A percentile compares a stretch with the other conserved stretches of the same genome.
Conservation (phyloP, 1,140 invertebrate species). For the Telenomus remus region DNA sequence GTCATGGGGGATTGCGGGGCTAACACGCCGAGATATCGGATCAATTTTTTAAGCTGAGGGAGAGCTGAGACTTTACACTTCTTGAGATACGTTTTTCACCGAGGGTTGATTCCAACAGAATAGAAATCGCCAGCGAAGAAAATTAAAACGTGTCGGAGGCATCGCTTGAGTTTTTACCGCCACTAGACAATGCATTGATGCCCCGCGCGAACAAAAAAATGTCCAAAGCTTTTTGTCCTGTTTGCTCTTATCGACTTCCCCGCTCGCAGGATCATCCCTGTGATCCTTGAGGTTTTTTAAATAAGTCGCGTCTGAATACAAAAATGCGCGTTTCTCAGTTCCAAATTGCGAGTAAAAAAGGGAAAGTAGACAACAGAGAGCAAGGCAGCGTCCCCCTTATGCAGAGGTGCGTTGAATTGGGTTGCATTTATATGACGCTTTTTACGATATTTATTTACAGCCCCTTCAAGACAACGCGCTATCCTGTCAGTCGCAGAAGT, state of each 20-base stretch:
- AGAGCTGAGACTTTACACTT: slow-evolving; percentile 74
- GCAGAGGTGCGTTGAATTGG: slow-evolving; percentile 57
- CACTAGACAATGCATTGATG: slow-evolving; percentile 25
- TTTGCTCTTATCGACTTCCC: slow-evolving; percentile 1
- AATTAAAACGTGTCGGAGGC: slow-evolving; percentile 70
- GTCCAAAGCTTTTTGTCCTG: slow-evolving; percentile 16
- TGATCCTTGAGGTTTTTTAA: not conserved
- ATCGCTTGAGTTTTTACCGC: slow-evolving; percentile 38
- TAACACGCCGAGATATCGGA: slow-evolving; percentile 72
- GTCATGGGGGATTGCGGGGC: slow-evolving; percentile 70
- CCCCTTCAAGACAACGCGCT: slow-evolving; percentile 40
- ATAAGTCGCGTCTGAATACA: not conserved
- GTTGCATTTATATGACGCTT: slow-evolving; percentile 54
- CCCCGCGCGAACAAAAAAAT: slow-evolving; percentile 27
- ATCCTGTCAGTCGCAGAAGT: slow-evolving; percentile 54
- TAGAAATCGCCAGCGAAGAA: slow-evolving; percentile 71
- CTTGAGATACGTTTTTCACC: slow-evolving; percentile 64
- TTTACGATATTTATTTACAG: slow-evolving; percentile 61
- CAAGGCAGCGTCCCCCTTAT: slow-evolving; percentile 37
- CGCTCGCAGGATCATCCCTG: too few species aligned
- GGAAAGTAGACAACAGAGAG: slow-evolving; percentile 17
- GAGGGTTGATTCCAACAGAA: slow-evolving; percentile 54
- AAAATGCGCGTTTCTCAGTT: too few species aligned
- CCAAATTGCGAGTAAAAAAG: too few species aligned
- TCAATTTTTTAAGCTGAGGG: slow-evolving; percentile 72